A percentile compares a stretch with the other conserved stretches of the same genome.
Evolutionary conservation across 2,113 vertebrate species (phyloP).

Genomic region (Nesoenas mayeri): DNA sequence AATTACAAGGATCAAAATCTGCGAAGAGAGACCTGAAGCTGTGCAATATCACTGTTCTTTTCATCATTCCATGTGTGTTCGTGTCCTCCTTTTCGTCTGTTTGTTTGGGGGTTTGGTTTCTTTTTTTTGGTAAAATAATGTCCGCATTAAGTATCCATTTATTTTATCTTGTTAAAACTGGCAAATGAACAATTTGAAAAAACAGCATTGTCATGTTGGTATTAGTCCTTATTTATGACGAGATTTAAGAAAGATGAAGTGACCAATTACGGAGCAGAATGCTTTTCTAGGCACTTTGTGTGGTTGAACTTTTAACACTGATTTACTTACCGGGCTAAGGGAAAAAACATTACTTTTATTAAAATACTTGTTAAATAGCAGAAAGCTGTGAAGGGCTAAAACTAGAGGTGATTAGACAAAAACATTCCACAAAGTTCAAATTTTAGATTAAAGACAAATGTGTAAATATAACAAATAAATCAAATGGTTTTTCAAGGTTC

Average conservation of each 20-base stretch:
- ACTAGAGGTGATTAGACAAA: slow-evolving; percentile 13
- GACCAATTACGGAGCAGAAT: neutral
- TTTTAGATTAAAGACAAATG: slow-evolving; percentile 18
- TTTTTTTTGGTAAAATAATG: neutral
- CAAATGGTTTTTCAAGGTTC: slow-evolving; percentile 19
- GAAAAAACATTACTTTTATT: slow-evolving; percentile 1
- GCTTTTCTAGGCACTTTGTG: slow-evolving; percentile 16
- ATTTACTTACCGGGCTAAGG: neutral
- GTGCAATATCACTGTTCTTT: slow-evolving; percentile 77
- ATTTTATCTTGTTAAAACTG: slow-evolving; percentile 71
- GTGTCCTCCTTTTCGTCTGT: slow-evolving; percentile 20
- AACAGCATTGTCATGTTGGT: slow-evolving; percentile 34
- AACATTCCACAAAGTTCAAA: neutral
- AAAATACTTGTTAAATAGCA: slow-evolving; percentile 35
- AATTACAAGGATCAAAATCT: slow-evolving; percentile 68
- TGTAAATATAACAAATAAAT: slow-evolving; percentile 60
- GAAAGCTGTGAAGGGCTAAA: slow-evolving; percentile 31
- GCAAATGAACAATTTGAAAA: slow-evolving; percentile 72
- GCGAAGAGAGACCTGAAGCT: slow-evolving; percentile 71
- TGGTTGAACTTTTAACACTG: slow-evolving; percentile 8
- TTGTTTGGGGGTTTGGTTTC: neutral
- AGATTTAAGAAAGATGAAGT: slow-evolving; percentile 24
- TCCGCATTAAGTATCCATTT: slow-evolving; percentile 64
- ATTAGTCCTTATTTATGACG: slow-evolving; percentile 70
- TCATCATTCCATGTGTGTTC: slow-evolving; percentile 70